A percentile compares a stretch with the other conserved stretches of the same genome.
phyloP scores from a whole-genome alignment of 30 jellyfish, hydroid and myxozoan genomes.

The Cassiopea andromeda region DNA sequence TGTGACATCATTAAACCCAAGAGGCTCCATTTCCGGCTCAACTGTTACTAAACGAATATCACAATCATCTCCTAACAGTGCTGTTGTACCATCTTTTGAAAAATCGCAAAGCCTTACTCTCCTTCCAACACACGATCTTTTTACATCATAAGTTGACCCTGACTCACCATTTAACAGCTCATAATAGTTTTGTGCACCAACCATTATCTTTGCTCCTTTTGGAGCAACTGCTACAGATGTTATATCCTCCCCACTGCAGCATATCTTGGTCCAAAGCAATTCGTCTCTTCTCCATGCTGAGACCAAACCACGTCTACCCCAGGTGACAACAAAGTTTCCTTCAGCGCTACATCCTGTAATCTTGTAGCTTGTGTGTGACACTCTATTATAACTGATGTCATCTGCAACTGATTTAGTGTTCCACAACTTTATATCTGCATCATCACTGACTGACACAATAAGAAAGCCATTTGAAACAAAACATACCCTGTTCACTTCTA shows the following conservation, averaged over 20 bases:
- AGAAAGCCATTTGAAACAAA: constrained; percentile 25
- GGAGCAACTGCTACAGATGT: constrained; percentile 34
- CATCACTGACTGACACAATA: constrained; percentile 43
- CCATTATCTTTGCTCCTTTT: constrained; percentile 41
- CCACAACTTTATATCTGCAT: constrained; percentile 34
- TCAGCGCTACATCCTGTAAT: constrained; percentile 25
- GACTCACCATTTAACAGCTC: constrained; percentile 38
- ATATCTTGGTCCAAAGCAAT: constrained; percentile 36
- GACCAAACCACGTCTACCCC: constrained; percentile 51
- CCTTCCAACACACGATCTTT: constrained; percentile 51
- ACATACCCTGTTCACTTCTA: constrained; percentile 21
- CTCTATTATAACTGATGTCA: neutral
- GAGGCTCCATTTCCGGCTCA: constrained; percentile 46
- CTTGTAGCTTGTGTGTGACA: constrained; percentile 4
- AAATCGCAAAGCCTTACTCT: constrained; percentile 22
- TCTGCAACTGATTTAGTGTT: neutral
- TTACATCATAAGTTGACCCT: constrained; percentile 41
- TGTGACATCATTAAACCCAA: constrained; percentile 30
- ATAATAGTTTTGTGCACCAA: constrained; percentile 45
- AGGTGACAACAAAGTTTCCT: constrained; percentile 30
- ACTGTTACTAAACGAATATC: constrained; percentile 37
- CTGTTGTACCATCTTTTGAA: constrained; percentile 37
- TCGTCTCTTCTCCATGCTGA: constrained; percentile 23
- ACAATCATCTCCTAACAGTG: constrained; percentile 38
- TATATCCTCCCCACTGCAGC: constrained; percentile 61